A percentile compares a stretch with the other conserved stretches of the same genome.
phyloP scores from a whole-genome alignment of 2,797 vertebrate species.

The Thripadectes ignobilis region DNA sequence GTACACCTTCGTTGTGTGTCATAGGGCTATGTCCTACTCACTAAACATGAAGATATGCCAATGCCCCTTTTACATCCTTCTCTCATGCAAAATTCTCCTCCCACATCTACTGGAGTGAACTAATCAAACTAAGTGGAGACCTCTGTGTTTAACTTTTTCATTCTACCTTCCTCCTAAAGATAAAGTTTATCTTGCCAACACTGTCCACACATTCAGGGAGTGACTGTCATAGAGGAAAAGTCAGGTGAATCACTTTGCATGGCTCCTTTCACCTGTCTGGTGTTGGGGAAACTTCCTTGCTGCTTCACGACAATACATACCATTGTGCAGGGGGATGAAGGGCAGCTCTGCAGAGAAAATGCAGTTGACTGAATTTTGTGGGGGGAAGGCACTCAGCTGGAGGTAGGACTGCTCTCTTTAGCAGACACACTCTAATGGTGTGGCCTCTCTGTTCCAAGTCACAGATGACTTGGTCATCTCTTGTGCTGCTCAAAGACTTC shows the following conservation, averaged over 20 bases:
- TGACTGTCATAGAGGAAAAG: neutral
- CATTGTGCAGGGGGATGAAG: neutral
- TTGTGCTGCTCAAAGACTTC: neutral
- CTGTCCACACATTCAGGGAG: neutral
- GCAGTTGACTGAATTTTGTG: neutral
- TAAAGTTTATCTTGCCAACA: neutral
- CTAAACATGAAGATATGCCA: neutral
- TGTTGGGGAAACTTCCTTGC: neutral
- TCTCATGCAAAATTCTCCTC: neutral
- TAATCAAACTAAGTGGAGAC: neutral
- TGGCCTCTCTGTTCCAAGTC: neutral
- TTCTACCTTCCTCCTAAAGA: neutral
- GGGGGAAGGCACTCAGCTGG: neutral
- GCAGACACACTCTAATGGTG: neutral
- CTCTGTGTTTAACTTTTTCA: neutral
- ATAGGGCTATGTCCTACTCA: neutral
- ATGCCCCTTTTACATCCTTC: neutral
- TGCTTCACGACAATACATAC: accelerated
- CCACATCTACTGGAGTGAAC: neutral
- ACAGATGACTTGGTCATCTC: neutral
- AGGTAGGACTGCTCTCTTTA: neutral
- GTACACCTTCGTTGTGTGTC: neutral
- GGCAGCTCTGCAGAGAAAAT: neutral
- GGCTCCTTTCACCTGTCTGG: neutral
- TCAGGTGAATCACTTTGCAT: neutral